phyloP scores from a whole-genome alignment of 1,140 invertebrate genomes.

The Caenorhabditis briggsae region DNA sequence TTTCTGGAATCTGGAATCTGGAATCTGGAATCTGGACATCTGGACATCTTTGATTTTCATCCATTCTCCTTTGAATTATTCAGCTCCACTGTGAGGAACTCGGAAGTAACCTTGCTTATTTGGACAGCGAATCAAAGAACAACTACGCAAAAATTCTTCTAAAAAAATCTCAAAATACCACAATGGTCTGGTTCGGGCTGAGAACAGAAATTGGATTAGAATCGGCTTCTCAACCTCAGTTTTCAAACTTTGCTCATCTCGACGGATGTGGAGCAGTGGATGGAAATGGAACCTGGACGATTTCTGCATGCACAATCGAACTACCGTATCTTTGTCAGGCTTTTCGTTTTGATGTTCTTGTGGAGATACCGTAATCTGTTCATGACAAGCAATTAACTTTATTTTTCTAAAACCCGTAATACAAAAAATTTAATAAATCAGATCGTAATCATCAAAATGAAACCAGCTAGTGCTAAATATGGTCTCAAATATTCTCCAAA shows the following conservation, averaged over 20 bases:
- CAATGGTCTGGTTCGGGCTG: conserved; percentile 22
- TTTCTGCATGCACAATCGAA: background rate
- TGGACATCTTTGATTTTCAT: too few species aligned
- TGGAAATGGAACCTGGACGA: conserved; percentile 10
- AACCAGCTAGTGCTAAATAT: conserved; percentile 75
- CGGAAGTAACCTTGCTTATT: conserved; percentile 8
- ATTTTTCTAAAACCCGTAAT: background rate
- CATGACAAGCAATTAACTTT: too few species aligned
- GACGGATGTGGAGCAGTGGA: conserved; percentile 29
- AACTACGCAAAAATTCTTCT: background rate
- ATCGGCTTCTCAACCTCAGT: background rate
- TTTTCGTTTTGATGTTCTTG: background rate
- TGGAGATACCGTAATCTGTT: too few species aligned
- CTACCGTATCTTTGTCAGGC: conserved; percentile 35
- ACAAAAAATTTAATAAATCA: conserved; percentile 30
- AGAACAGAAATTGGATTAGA: background rate
- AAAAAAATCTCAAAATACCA: background rate
- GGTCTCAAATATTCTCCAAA: conserved; percentile 74
- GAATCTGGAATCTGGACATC: too few species aligned
- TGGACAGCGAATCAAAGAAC: conserved; percentile 33
- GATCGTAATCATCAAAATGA: conserved; percentile 76
- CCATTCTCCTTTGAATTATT: background rate
- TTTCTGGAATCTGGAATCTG: too few species aligned
- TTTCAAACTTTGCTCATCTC: background rate
- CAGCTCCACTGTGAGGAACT: conserved; percentile 24